Evolutionary conservation across 2,113 vertebrate genomes (phyloP).

Genomic region (Lepus timidus): DNA sequence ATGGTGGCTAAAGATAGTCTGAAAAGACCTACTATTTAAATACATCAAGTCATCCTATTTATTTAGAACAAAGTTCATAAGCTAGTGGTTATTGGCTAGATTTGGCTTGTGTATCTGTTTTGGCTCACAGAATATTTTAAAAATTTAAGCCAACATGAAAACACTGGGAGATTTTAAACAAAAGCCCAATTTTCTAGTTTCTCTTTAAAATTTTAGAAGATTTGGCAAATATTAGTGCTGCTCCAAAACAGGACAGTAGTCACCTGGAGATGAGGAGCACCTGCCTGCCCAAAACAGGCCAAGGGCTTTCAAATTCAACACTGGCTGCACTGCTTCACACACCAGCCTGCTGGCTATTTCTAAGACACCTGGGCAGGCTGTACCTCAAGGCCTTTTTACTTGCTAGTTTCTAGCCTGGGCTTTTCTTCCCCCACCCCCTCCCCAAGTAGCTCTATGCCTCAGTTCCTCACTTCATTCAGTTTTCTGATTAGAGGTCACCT

Average conservation of each 20-base stretch:
- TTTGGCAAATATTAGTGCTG: not conserved
- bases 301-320: not conserved
- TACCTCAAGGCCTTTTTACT: not conserved
- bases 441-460: not conserved
- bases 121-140: slow-evolving; percentile 52
- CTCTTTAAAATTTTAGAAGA: not conserved
- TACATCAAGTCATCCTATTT: not conserved
- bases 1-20: not conserved
- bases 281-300: not conserved
- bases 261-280: not conserved
- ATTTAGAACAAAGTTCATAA: not conserved
- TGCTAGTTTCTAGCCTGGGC: not conserved
- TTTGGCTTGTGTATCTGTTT: slow-evolving; percentile 44
- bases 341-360: not conserved
- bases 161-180: slow-evolving; percentile 30
- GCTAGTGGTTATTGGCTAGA: not conserved
- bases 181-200: slow-evolving; percentile 38
- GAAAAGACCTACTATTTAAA: slow-evolving; percentile 7
- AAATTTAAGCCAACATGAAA: slow-evolving; percentile 23
- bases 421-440: not conserved
- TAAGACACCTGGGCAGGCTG: not conserved
- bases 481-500: not conserved
- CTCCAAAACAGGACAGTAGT: not conserved
- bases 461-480: not conserved
- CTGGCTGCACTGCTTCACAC: not conserved